phyloP scores from a whole-genome alignment of 2,888 invertebrate genomes.

The Eutolmus rufibarbis region DNA sequence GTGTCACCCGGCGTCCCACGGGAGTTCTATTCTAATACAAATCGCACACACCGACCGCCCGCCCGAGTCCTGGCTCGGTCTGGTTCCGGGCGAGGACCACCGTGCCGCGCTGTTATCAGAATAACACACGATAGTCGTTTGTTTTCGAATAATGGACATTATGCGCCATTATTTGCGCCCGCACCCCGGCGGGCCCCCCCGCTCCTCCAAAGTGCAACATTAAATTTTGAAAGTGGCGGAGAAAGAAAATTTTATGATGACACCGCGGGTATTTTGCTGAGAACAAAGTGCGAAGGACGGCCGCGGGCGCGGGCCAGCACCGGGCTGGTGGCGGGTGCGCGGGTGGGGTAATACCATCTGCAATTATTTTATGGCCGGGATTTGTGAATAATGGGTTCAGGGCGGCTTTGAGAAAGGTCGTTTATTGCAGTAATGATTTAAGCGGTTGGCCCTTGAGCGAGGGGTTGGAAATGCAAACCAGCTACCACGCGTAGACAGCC shows the following conservation, averaged over 20 bases:
- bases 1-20: not conserved
- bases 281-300: conserved; percentile 37
- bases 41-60: not conserved
- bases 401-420: not conserved
- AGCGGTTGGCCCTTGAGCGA: not conserved
- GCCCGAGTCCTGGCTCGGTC: not conserved
- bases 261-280: conserved; percentile 38
- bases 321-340: not conserved
- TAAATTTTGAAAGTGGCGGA: conserved; percentile 38
- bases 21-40: conserved; percentile 34
- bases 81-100: conserved; percentile 1
- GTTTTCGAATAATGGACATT: conserved; percentile 62
- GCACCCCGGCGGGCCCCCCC: conserved; percentile 34
- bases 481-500: not conserved
- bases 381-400: conserved; percentile 21
- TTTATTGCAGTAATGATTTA: not conserved
- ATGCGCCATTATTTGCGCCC: conserved; percentile 58
- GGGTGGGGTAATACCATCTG: conserved; percentile 5
- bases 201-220: conserved; percentile 41
- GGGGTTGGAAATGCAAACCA: not conserved
- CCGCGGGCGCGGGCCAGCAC: not conserved
- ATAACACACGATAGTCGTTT: conserved; percentile 58
- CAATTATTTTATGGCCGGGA: conserved; percentile 31
- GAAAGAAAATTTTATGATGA: conserved; percentile 42
- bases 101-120: conserved; percentile 52